phyloP scores from a whole-genome alignment of 64 coral and sea anemone genomes.

The Porites australiensis region DNA sequence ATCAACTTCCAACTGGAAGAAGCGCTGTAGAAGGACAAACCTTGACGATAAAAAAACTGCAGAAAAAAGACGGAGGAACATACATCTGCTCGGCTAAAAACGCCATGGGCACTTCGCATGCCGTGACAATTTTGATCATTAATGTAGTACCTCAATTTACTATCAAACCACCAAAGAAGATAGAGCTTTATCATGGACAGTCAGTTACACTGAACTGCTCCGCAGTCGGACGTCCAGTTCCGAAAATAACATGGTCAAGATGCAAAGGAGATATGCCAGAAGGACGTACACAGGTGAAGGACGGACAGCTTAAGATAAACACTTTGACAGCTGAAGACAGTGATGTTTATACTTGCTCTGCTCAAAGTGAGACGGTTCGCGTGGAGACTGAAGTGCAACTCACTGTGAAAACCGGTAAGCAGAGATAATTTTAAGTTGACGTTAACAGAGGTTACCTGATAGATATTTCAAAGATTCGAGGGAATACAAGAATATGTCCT shows the following conservation, averaged over 20 bases:
- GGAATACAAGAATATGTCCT: too few relatives aligned
- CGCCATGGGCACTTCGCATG: constrained; percentile 28
- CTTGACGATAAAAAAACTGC: constrained; percentile 33
- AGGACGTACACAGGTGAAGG: constrained; percentile 24
- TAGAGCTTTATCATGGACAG: too few relatives aligned
- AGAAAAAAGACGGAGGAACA: constrained; percentile 54
- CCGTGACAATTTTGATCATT: constrained; percentile 61
- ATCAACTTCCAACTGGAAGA: constrained; percentile 48
- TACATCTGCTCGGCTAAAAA: constrained; percentile 80
- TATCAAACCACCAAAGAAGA: too few relatives aligned
- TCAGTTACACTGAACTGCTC: too few relatives aligned
- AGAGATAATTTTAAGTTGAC: too few relatives aligned
- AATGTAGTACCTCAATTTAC: constrained; percentile 37
- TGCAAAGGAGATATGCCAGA: constrained; percentile 51
- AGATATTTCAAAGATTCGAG: too few relatives aligned
- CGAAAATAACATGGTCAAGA: constrained; percentile 56
- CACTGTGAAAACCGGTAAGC: constrained; percentile 42
- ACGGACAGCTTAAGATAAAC: constrained; percentile 15
- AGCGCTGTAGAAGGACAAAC: neutral
- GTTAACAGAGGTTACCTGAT: too few relatives aligned
- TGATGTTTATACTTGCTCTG: constrained; percentile 58
- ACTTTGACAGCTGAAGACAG: constrained; percentile 42
- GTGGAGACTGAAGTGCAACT: constrained; percentile 42
- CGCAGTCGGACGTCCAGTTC: constrained; percentile 54
- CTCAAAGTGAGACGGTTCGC: constrained; percentile 29